A percentile compares a stretch with the other conserved stretches of the same genome.
Conservation (phyloP, 2,113 vertebrate species). For the Alosa alosa region DNA sequence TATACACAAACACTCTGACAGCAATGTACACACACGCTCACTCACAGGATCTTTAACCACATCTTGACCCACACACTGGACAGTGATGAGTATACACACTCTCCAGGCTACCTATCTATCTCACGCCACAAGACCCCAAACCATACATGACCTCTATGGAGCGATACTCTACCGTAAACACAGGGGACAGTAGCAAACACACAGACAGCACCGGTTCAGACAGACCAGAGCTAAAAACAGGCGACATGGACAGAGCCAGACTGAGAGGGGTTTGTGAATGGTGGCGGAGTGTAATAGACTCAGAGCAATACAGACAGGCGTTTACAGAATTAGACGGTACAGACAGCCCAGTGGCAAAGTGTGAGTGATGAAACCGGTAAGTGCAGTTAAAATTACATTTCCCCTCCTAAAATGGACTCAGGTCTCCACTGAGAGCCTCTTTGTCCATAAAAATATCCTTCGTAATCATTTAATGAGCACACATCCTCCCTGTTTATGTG, state of each 20-base stretch:
- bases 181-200: not conserved
- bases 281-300: not conserved
- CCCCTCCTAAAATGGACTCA: conserved; percentile 20
- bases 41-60: not conserved
- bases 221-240: not conserved
- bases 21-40: not conserved
- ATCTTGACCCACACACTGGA: not conserved
- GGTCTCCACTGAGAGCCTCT: conserved; percentile 36
- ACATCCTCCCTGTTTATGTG: conserved; percentile 3
- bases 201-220: not conserved
- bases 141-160: not conserved
- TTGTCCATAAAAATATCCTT: conserved; percentile 33
- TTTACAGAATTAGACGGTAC: conserved; percentile 3
- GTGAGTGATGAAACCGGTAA: conserved; percentile 21
- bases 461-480: not conserved
- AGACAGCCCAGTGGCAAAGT: not conserved
- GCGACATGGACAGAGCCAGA: not conserved
- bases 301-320: not conserved
- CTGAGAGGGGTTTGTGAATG: not conserved
- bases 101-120: not conserved
- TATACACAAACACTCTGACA: not conserved
- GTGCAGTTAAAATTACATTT: conserved; percentile 39
- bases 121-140: not conserved
- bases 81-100: not conserved
- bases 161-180: not conserved